Evolutionary conservation across 1,140 invertebrate species (phyloP), one percentile per base, ranked within the genome.

Genomic region (Trachymyrmex cornetzi): DNA sequence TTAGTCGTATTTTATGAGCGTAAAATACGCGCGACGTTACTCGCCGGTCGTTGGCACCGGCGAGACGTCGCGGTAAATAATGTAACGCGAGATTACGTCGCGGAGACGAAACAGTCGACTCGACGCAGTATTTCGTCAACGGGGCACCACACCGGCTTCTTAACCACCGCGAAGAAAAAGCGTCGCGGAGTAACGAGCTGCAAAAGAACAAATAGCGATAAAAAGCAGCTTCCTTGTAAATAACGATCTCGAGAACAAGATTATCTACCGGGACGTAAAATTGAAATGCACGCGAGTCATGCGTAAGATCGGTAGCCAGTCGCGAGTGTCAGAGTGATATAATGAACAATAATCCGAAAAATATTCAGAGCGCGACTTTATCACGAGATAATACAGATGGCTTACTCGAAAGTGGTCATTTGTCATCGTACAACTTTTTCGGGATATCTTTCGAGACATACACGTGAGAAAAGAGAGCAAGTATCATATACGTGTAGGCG

Each of bases 211-310:
- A 84, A 84, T 61, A 50, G 69, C 80, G 69, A 27, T 75, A 84
- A 84, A 84, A 84, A 84, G 69, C 19, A 71, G 30, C 69, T 50
- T 84, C 69, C 69, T 48, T 61, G 80, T 84, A 75, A 75, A 61
- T 84, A 84, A 84, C 80, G 80, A 84, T 84, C 69, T 84, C 55
- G 80, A 75, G 80, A 84, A 84, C 69, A 74, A 63, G 69, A 84
- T 84, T 84, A 75, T 27, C 69, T 63, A n/a, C 38, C 44, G 38
- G 34, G 34, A 75, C 44, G 74, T 84, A 75, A 84, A 84, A 84
- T 75, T 75, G 53, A 74, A 82, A 82, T 24, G 38, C 79, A 11
- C 34, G 30, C 48, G 38, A 63, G n/a, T 55, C 16, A n/a, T 30
- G 69, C 80, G 80, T 84, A 84, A 84, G 24, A 84, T 84, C 38